Conservation (phyloP, 2,888 invertebrate genomes). For the Phaedon cochleariae region DNA sequence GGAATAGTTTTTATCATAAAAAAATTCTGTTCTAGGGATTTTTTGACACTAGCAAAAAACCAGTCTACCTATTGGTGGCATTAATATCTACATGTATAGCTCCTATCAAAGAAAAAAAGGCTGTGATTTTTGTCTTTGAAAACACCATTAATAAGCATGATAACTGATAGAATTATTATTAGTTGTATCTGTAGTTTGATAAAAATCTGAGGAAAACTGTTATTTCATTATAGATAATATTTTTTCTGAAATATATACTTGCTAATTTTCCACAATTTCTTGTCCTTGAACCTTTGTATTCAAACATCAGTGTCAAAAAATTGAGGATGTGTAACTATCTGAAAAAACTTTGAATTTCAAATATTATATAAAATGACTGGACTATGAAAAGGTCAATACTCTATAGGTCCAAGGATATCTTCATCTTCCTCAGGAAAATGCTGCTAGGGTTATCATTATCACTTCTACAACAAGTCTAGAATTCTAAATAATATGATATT, state of each 20-base stretch:
- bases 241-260: too few relatives aligned
- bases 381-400: constrained; percentile 1
- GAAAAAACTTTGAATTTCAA: not conserved
- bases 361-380: not conserved
- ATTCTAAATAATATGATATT: not conserved
- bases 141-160: not conserved
- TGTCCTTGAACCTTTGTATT: too few relatives aligned
- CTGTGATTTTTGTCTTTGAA: constrained; percentile 30
- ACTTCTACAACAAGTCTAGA: not conserved
- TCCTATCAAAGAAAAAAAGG: constrained; percentile 40
- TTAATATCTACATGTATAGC: constrained; percentile 12
- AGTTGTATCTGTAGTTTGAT: not conserved
- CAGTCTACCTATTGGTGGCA: not conserved
- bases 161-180: not conserved
- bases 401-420: not conserved
- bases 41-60: constrained; percentile 14
- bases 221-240: not conserved
- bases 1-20: constrained; percentile 36
- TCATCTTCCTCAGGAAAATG: not conserved
- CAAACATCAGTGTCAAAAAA: too few relatives aligned
- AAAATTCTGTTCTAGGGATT: constrained; percentile 32
- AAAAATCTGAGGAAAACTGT: not conserved
- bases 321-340: too few relatives aligned
- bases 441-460: not conserved
- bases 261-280: too few relatives aligned